A percentile compares a stretch with the other conserved stretches of the same genome.
Evolutionary conservation across 2,888 invertebrate genomes (phyloP).

Genomic region (Rugalucina vietnamica): DNA sequence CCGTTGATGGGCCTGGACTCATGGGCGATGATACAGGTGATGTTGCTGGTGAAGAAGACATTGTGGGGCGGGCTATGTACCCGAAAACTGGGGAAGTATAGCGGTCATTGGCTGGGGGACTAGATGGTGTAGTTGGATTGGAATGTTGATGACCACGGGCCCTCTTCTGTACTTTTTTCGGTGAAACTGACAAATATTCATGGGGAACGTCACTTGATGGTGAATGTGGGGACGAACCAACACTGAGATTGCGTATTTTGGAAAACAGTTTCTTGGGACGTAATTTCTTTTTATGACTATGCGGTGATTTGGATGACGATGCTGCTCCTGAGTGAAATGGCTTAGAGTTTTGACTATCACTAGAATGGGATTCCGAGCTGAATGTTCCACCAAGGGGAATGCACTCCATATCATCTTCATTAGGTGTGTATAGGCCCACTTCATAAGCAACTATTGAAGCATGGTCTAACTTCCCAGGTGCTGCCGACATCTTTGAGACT

Average conservation of each 20-base stretch:
- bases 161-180: too few species aligned
- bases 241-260: constrained; percentile 69
- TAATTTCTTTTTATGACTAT: constrained; percentile 68
- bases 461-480: constrained; percentile 95
- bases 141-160: constrained; percentile 53
- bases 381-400: constrained; percentile 61
- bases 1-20: constrained; percentile 38
- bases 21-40: constrained; percentile 38
- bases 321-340: constrained; percentile 17
- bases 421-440: constrained; percentile 84
- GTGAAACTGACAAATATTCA: constrained; percentile 44
- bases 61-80: constrained; percentile 33
- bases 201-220: constrained; percentile 56
- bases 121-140: constrained; percentile 56
- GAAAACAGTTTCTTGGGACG: constrained; percentile 77
- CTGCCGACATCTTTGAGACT: constrained; percentile 90
- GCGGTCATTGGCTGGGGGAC: constrained; percentile 39
- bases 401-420: constrained; percentile 74
- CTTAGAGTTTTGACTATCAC: constrained; percentile 14
- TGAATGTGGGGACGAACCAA: constrained; percentile 61
- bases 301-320: constrained; percentile 81
- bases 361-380: constrained; percentile 41
- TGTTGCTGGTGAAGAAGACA: constrained; percentile 29
- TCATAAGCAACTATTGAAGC: constrained; percentile 93
- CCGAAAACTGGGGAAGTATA: constrained; percentile 54